Evolutionary conservation across 2,888 invertebrate species (phyloP).

Genomic region (Xestia c-nigrum): DNA sequence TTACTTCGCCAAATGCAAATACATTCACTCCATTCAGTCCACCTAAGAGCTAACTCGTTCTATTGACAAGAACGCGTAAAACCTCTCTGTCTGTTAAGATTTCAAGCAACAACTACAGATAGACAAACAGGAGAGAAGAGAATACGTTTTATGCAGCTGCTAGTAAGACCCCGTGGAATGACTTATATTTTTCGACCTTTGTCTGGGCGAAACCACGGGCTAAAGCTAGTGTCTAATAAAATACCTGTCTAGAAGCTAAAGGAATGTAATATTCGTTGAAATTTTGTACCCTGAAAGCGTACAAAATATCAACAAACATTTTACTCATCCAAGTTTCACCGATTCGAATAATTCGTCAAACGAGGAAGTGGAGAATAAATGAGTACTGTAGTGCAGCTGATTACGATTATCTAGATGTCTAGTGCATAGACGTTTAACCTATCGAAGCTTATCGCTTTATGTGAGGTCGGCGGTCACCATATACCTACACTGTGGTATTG

Average conservation of each 20-base stretch:
- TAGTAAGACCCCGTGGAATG: too few species aligned
- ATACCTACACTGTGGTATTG: slow-evolving; percentile 10
- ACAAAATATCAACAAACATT: neutral
- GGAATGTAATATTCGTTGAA: too few species aligned
- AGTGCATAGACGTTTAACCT: slow-evolving; percentile 43
- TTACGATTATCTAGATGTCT: slow-evolving; percentile 43
- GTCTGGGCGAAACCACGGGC: too few species aligned
- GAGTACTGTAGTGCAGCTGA: slow-evolving; percentile 14
- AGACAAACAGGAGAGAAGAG: too few species aligned
- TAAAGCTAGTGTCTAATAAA: too few species aligned
- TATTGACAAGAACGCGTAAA: too few species aligned
- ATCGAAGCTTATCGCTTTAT: slow-evolving; percentile 21
- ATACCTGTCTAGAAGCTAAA: neutral
- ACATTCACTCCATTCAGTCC: too few species aligned
- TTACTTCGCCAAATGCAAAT: neutral
- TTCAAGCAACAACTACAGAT: too few species aligned
- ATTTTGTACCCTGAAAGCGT: neutral
- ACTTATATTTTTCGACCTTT: too few species aligned
- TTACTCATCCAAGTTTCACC: neutral
- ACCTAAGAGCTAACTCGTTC: neutral
- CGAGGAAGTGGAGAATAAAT: slow-evolving; percentile 19
- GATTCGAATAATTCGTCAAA: slow-evolving; percentile 2
- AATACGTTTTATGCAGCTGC: too few species aligned
- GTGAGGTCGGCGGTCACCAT: slow-evolving; percentile 20
- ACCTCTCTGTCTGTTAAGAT: too few species aligned